Percentiles rank a stretch among this genome's conserved stretches.
These are phyloP conservation scores for Lagopus muta DNA, from an alignment of 2,113 vertebrate genomes.

Conservation along the genomic window DNA sequence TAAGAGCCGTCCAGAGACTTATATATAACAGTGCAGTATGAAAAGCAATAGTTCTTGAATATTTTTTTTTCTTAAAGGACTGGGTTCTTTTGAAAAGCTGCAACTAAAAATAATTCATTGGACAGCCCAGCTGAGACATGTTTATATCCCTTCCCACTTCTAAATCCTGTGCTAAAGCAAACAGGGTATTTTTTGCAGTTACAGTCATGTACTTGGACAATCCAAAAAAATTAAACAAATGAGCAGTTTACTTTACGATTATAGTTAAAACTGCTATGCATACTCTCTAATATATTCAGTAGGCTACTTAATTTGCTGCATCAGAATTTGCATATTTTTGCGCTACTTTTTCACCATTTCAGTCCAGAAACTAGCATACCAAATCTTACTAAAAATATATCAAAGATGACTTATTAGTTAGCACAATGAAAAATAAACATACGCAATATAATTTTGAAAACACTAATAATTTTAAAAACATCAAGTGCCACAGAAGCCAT, in stretches of 20 bases:
- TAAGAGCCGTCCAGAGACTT: not conserved
- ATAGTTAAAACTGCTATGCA: not conserved
- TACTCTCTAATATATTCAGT: not conserved
- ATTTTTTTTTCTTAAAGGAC: not conserved
- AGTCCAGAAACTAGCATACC: slow-evolving; percentile 4
- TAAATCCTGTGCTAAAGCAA: slow-evolving; percentile 1
- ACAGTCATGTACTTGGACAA: not conserved
- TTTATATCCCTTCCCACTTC: not conserved
- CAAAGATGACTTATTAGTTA: not conserved
- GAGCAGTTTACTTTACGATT: not conserved
- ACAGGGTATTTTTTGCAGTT: not conserved
- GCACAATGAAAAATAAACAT: not conserved
- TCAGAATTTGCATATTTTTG: slow-evolving; percentile 33
- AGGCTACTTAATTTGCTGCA: not conserved
- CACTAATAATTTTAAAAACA: not conserved
- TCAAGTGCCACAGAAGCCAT: not conserved
- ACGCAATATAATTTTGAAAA: not conserved
- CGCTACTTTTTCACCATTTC: slow-evolving; percentile 15
- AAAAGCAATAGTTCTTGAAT: not conserved
- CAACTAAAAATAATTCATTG: slow-evolving; percentile 18
- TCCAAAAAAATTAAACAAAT: slow-evolving; percentile 14
- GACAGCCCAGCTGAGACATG: not conserved
- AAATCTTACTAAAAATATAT: not conserved
- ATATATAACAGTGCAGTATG: not conserved
- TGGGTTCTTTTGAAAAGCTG: slow-evolving; percentile 27